A percentile compares a stretch with the other conserved stretches of the same genome.
phyloP scores from a whole-genome alignment of 2,888 invertebrate genomes.

The Trichogramma evanescens region DNA sequence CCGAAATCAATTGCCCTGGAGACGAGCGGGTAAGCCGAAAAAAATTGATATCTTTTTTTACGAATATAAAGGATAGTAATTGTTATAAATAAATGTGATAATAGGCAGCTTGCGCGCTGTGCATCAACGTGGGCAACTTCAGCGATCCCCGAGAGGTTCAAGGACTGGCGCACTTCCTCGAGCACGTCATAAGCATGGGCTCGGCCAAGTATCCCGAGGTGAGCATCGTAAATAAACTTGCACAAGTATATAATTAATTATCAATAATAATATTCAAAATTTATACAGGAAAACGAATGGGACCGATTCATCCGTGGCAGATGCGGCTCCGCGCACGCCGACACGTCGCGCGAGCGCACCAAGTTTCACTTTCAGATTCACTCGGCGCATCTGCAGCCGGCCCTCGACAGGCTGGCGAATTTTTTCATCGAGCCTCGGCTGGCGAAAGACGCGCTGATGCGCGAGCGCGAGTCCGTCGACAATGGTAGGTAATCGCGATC shows the following conservation, averaged over 20 bases:
- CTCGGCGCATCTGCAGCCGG: constrained; percentile 66
- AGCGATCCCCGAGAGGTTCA: constrained; percentile 70
- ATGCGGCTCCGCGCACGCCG: constrained; percentile 80
- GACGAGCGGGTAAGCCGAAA: no score
- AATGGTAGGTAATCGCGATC: constrained; percentile 53
- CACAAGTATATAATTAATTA: background rate
- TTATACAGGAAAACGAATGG: constrained; percentile 39
- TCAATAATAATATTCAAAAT: background rate
- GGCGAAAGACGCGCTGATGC: constrained; percentile 73
- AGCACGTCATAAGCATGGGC: constrained; percentile 93
- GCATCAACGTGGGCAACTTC: constrained; percentile 70
- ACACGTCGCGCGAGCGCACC: constrained; percentile 80
- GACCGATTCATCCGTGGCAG: constrained; percentile 55
- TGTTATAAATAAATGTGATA: no score
- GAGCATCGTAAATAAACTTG: constrained; percentile 20
- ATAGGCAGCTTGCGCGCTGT: constrained; percentile 53
- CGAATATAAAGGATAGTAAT: no score
- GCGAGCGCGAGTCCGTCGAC: constrained; percentile 82
- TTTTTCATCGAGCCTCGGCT: constrained; percentile 81
- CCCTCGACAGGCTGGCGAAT: constrained; percentile 80
- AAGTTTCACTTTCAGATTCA: constrained; percentile 84
- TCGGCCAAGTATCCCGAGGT: constrained; percentile 80
- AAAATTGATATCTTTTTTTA: no score
- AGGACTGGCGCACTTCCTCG: constrained; percentile 78
- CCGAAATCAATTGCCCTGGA: no score